A percentile compares a stretch with the other conserved stretches of the same genome.
These are phyloP conservation scores for Buphagus erythrorhynchus DNA, from an alignment of 2,797 vertebrate species.

Conservation along the genomic window DNA sequence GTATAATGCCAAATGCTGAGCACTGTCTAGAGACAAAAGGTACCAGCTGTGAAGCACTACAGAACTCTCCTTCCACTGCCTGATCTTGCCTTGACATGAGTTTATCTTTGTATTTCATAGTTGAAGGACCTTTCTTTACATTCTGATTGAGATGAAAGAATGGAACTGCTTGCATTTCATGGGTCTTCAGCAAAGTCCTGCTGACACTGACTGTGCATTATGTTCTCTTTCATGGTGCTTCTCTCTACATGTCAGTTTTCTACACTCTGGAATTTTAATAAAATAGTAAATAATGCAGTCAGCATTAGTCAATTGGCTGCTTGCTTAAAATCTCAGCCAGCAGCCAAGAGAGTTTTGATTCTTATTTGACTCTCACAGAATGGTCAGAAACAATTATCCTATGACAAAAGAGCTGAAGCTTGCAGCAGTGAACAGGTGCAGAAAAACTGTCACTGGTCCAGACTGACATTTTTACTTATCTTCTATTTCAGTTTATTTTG, in stretches of 20 bases:
- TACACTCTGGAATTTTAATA: not conserved
- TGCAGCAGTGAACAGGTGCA: not conserved
- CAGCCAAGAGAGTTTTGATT: not conserved
- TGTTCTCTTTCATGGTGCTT: not conserved
- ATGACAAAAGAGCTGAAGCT: not conserved
- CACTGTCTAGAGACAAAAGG: not conserved
- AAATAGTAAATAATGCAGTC: not conserved
- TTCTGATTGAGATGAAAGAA: not conserved
- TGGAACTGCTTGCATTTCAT: not conserved
- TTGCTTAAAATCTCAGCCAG: not conserved
- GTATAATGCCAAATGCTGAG: not conserved
- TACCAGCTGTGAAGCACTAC: not conserved
- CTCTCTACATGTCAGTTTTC: not conserved
- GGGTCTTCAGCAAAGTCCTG: not conserved
- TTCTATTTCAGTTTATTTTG: not conserved
- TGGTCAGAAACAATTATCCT: not conserved
- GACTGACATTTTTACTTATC: not conserved
- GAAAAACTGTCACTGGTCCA: not conserved
- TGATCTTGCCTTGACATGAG: not conserved
- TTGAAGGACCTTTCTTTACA: not conserved
- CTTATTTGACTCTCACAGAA: not conserved
- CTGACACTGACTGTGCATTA: not conserved
- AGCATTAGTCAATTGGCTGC: not conserved
- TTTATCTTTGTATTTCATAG: not conserved
- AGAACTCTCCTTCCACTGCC: not conserved